These are phyloP conservation scores for Phylloscopus collybita DNA, from an alignment of 2,797 vertebrate genomes.

Conservation along the genomic window DNA sequence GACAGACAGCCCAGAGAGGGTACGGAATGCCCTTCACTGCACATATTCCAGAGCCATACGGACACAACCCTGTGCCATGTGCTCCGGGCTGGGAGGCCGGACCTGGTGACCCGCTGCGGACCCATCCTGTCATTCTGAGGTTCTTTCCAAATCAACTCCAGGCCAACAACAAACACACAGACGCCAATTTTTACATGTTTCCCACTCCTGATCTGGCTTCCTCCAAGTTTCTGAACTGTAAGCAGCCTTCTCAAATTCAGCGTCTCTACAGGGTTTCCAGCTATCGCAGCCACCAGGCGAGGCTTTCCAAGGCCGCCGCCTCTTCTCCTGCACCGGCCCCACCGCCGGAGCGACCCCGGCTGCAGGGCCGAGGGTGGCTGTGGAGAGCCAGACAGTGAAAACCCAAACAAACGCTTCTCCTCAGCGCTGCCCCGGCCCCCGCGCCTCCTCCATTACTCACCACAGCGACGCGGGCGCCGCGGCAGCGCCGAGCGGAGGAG, in stretches of 20 bases:
- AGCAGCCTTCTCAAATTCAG: not conserved
- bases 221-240: not conserved
- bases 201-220: not conserved
- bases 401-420: no score
- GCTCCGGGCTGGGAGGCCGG: fast-evolving
- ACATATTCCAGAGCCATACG: not conserved
- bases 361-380: not conserved
- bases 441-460: conserved; percentile 52
- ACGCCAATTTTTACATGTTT: fast-evolving
- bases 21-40: not conserved
- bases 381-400: not conserved
- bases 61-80: not conserved
- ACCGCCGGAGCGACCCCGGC: not conserved
- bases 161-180: fast-evolving
- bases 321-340: not conserved
- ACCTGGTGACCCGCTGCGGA: fast-evolving
- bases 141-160: not conserved
- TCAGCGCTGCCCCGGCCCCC: not conserved
- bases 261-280: not conserved
- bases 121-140: fast-evolving
- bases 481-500: conserved; percentile 15
- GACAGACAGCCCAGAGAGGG: fast-evolving
- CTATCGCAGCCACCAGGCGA: not conserved
- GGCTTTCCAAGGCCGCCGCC: not conserved
- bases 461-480: conserved; percentile 71